Conservation (phyloP, 1,140 invertebrate species). For the Anadara kagoshimensis region DNA sequence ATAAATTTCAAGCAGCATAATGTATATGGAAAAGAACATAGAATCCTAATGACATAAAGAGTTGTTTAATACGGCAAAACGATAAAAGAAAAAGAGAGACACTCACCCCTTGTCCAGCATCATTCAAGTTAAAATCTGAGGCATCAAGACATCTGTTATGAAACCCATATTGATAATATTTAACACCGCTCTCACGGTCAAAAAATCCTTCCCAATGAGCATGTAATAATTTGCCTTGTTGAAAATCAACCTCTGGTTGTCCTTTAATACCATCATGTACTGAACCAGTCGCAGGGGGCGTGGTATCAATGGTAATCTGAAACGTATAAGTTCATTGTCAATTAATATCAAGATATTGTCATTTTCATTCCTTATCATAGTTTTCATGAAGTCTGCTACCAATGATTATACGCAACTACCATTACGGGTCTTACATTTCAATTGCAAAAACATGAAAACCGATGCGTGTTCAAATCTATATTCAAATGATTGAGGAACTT, state of each 20-base stretch:
- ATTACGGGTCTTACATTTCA: too few species aligned
- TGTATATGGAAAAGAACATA: too few species aligned
- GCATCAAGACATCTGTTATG: constrained; percentile 42
- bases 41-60: too few species aligned
- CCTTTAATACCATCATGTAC: constrained; percentile 44
- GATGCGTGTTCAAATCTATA: too few species aligned
- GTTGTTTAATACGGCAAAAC: too few species aligned
- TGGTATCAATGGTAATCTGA: constrained; percentile 45
- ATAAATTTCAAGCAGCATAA: too few species aligned
- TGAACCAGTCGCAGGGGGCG: constrained; percentile 37
- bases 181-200: constrained; percentile 52
- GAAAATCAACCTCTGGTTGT: constrained; percentile 45
- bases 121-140: not conserved
- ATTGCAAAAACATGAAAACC: too few species aligned
- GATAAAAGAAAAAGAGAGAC: not conserved
- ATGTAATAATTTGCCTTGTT: constrained; percentile 17
- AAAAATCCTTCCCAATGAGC: constrained; percentile 52
- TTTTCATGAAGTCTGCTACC: too few species aligned
- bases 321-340: not conserved
- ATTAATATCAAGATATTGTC: not conserved
- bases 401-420: too few species aligned
- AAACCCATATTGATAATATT: constrained; percentile 43
- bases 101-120: not conserved
- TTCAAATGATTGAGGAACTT: too few species aligned
- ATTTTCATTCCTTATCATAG: too few species aligned